Percentiles rank a stretch among this genome's conserved stretches.
Conservation (phyloP, 2,888 invertebrate species). For the Caenorhabditis macrosperma region DNA sequence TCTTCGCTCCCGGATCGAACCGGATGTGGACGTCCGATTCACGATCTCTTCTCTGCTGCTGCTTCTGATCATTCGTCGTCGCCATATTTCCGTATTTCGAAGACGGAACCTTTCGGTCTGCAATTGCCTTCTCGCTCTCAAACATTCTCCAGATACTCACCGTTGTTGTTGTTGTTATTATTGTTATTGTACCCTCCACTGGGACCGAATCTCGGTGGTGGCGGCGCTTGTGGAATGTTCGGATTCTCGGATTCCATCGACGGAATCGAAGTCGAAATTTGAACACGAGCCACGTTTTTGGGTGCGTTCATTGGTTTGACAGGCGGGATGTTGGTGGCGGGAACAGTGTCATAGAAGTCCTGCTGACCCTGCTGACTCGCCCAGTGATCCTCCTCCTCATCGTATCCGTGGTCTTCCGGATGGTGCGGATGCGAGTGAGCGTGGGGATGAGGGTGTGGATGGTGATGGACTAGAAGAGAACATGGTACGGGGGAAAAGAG, state of each 20-base stretch:
- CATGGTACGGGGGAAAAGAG: not conserved
- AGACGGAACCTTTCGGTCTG: constrained; percentile 18
- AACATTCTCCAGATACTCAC: not conserved
- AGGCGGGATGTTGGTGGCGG: constrained; percentile 49
- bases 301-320: constrained; percentile 29
- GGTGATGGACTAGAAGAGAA: constrained; percentile 19
- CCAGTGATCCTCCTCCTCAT: constrained; percentile 57
- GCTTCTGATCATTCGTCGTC: constrained; percentile 20
- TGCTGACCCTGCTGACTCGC: constrained; percentile 27
- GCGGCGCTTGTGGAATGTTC: constrained; percentile 40
- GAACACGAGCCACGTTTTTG: constrained; percentile 53
- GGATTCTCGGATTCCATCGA: constrained; percentile 18
- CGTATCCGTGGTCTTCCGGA: constrained; percentile 44
- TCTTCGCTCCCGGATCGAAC: constrained; percentile 40
- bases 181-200: constrained; percentile 36
- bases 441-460: constrained; percentile 28
- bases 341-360: constrained; percentile 63
- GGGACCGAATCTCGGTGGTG: constrained; percentile 53
- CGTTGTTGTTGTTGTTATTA: constrained; percentile 29
- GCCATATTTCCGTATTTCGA: constrained; percentile 42
- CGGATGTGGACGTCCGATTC: constrained; percentile 50
- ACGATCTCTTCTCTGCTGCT: constrained; percentile 30
- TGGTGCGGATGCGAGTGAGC: constrained; percentile 34
- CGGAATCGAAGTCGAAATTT: constrained; percentile 49
- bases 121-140: not conserved